These are phyloP conservation scores for Aphelocoma coerulescens DNA, from an alignment of 2,113 vertebrate genomes.

Conservation along the genomic window DNA sequence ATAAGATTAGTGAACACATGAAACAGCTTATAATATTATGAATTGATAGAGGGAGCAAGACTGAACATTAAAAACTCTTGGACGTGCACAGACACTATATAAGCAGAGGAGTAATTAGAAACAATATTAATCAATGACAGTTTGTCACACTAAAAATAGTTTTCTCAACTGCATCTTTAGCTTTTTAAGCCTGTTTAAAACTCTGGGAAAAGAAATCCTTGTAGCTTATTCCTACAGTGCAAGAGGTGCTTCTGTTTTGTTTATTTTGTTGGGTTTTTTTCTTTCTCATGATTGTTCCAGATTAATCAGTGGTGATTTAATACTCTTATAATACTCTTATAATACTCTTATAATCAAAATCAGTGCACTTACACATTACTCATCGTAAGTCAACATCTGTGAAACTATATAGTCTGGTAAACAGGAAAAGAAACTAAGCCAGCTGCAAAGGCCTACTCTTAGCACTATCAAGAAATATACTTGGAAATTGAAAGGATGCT, in stretches of 20 bases:
- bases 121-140: neutral
- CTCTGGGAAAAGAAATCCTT: neutral
- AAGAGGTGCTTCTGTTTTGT: neutral
- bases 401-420: neutral
- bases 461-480: neutral
- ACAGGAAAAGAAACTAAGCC: neutral
- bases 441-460: neutral
- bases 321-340: neutral
- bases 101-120: neutral
- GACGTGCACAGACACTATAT: neutral
- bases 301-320: conserved; percentile 12
- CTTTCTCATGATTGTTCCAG: neutral
- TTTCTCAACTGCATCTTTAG: neutral
- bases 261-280: neutral
- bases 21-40: neutral
- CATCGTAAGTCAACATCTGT: neutral
- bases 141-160: neutral
- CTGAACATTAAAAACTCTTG: neutral
- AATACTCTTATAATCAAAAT: neutral
- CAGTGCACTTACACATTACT: neutral
- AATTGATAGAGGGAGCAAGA: neutral
- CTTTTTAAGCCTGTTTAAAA: neutral
- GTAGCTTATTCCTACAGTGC: neutral
- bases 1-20: neutral
- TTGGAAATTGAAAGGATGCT: neutral